A percentile compares a stretch with the other conserved stretches of the same genome.
These are phyloP conservation scores for Eurois occulta DNA, from an alignment of 2,888 invertebrate species.

Conservation along the genomic window DNA sequence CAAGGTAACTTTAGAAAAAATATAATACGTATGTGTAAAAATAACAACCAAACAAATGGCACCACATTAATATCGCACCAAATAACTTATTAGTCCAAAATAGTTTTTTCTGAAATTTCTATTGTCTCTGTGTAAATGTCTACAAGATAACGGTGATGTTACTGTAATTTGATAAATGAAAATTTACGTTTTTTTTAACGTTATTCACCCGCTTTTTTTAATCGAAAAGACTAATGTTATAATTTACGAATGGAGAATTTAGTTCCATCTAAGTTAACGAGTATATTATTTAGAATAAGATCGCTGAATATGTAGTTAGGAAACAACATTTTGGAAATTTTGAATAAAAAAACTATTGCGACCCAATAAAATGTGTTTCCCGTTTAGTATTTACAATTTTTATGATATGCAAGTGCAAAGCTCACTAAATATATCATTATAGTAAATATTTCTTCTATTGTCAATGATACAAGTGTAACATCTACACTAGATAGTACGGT, in stretches of 20 bases:
- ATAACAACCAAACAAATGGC: conserved; percentile 89
- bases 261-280: conserved; percentile 63
- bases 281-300: conserved; percentile 60
- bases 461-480: conserved; percentile 79
- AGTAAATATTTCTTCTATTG: conserved; percentile 77
- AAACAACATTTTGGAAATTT: conserved; percentile 53
- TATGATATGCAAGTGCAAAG: conserved; percentile 91
- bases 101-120: conserved; percentile 63
- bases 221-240: conserved; percentile 41
- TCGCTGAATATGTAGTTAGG: conserved; percentile 58
- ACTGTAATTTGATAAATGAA: neutral
- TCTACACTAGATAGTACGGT: conserved; percentile 80
- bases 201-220: conserved; percentile 39
- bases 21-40: conserved; percentile 82
- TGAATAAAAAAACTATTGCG: conserved; percentile 56
- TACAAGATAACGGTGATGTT: conserved; percentile 28
- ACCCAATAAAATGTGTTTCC: conserved; percentile 77
- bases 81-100: conserved; percentile 74
- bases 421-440: conserved; percentile 86
- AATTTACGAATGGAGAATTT: conserved; percentile 46
- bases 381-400: conserved; percentile 85
- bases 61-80: conserved; percentile 87
- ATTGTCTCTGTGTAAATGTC: conserved; percentile 52
- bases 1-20: conserved; percentile 84
- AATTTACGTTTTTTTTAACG: conserved; percentile 14